phyloP scores from a whole-genome alignment of 2,797 vertebrate genomes.

The Passerculus sandwichensis region DNA sequence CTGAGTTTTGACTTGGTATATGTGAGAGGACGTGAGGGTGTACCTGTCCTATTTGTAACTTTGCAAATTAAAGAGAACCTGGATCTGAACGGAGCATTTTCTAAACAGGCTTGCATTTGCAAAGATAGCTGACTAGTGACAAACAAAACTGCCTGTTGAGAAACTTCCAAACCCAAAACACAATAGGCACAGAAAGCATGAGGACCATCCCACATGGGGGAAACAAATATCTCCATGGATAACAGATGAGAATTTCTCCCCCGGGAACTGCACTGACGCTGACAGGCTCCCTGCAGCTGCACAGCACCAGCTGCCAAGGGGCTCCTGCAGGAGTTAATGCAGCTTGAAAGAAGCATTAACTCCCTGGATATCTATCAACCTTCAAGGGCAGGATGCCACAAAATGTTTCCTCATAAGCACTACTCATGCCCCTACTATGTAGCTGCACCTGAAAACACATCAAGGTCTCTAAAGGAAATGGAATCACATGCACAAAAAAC shows the following conservation, averaged over 20 bases:
- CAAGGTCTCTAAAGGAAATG: background rate
- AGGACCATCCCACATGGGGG: background rate
- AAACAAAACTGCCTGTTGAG: background rate
- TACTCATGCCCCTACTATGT: background rate
- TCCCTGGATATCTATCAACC: background rate
- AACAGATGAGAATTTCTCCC: background rate
- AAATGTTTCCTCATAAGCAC: background rate
- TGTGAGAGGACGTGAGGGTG: background rate
- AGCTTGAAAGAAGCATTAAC: constrained; percentile 38
- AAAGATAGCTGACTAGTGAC: background rate
- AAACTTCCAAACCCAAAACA: background rate
- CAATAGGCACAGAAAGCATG: background rate
- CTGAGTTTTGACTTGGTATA: background rate
- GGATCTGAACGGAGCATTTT: background rate
- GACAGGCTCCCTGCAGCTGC: constrained; percentile 32
- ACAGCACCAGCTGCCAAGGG: constrained; percentile 43
- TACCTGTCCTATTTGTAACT: background rate
- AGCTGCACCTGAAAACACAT: background rate
- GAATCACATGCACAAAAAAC: background rate
- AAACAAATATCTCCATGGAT: constrained; percentile 22
- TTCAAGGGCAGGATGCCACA: background rate
- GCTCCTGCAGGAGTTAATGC: constrained; percentile 46
- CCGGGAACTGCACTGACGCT: background rate
- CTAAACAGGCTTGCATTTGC: background rate
- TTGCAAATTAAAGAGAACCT: background rate